Evolutionary conservation across 2,797 vertebrate species (phyloP), one percentile per base, ranked within the genome.

Genomic region (Lagorchestes hirsutus): DNA sequence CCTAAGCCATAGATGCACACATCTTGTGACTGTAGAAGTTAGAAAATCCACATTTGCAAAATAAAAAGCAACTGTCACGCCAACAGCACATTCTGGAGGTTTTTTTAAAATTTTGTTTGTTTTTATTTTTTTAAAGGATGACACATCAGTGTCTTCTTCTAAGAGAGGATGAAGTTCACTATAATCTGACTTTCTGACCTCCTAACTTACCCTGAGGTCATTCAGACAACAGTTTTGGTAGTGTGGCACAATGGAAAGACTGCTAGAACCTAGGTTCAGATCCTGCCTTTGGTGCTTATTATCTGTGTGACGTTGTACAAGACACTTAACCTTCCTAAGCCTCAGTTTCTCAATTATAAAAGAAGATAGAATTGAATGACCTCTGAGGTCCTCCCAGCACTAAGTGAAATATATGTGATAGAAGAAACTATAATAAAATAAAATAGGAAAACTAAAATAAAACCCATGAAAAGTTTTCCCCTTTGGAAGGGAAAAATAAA

Each of bases 401-500:
- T 87, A 87, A 87, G 50, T 87, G 74, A 87, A 87, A 87, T 87
- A 24, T 8, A 55, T 14, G 1, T 90, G 54, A 31, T 9, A 90
- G 28, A 94, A 57, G 91, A 52, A 52, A 52, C 3, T 52, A 52
- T 52, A 52, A 52, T 52, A 52, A 52, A 52, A 52, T 52, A 52
- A 6, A 52, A 90, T 22, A 62, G 74, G 31, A 90, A 46, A 92
- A 24, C 27, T 90, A 90, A 27, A 91, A n/a, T 5, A 67, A 96
- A 95, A 92, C 55, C 90, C 94, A 52, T n/a, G 22, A 87, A 87
- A 87, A 46, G 11, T 1, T 27, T 87, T 50, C 24, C 3, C 74
- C 40, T 87, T 50, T 87, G 74, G 74, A 87, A 96, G 50, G 93
- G 40, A 92, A 94, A 54, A 58, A 96, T 95, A 40, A n/a, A 58